Evolutionary conservation across 2,113 vertebrate genomes (phyloP).

Genomic region (Sorex araneus): DNA sequence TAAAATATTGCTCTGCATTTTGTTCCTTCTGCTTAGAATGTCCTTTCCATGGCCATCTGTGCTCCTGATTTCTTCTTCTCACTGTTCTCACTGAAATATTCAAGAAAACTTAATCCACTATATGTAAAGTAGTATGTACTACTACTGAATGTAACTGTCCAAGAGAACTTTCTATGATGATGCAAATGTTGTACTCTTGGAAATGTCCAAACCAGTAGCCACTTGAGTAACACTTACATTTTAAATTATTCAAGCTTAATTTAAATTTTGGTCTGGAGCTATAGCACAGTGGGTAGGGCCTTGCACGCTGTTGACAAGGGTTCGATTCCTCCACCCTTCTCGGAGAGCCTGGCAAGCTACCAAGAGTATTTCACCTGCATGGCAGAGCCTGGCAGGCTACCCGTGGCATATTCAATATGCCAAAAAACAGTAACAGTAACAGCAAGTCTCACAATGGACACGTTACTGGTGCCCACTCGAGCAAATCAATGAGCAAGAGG

Average conservation of each 20-base stretch:
- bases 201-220: neutral
- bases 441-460: no score
- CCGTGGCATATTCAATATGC: no score
- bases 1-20: neutral
- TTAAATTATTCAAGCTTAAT: conserved; percentile 2
- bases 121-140: neutral
- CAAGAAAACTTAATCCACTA: neutral
- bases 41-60: neutral
- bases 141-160: neutral
- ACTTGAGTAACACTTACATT: neutral
- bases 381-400: no score
- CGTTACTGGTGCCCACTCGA: no score
- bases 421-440: no score
- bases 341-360: no score
- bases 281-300: no score
- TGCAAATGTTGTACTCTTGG: neutral
- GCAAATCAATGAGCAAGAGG: no score
- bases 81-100: neutral
- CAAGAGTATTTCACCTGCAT: no score
- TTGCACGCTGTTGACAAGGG: no score
- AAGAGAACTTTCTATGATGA: neutral
- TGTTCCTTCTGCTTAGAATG: neutral
- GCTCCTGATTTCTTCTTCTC: neutral
- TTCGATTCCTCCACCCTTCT: no score
- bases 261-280: no score